Conservation (phyloP, 2,888 invertebrate genomes). For the Tachina fera region DNA sequence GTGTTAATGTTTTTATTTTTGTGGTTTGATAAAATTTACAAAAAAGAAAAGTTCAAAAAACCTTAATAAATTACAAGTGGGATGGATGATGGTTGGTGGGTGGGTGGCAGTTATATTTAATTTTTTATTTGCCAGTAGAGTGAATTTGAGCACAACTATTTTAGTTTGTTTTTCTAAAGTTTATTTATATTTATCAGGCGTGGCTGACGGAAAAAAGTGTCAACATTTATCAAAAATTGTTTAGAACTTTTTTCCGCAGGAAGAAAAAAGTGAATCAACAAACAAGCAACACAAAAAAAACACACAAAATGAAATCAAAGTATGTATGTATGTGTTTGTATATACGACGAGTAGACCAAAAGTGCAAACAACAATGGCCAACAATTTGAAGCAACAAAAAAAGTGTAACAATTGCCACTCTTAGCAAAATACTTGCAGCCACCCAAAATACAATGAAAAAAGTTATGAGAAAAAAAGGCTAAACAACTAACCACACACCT, state of each 20-base stretch:
- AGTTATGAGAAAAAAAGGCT: not conserved
- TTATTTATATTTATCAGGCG: slow-evolving; percentile 80
- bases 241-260: slow-evolving; percentile 72
- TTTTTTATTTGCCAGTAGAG: not conserved
- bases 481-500: slow-evolving; percentile 56
- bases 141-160: slow-evolving; percentile 40
- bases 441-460: slow-evolving; percentile 46
- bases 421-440: slow-evolving; percentile 56
- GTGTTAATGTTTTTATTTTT: too few species aligned
- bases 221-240: slow-evolving; percentile 81
- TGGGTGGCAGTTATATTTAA: not conserved
- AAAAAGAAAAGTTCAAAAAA: slow-evolving; percentile 46
- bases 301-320: slow-evolving; percentile 39
- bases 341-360: slow-evolving; percentile 13
- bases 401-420: slow-evolving; percentile 63
- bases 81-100: not conserved
- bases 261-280: slow-evolving; percentile 47
- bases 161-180: slow-evolving; percentile 51
- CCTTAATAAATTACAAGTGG: slow-evolving; percentile 59
- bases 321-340: not conserved
- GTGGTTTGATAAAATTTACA: slow-evolving; percentile 12
- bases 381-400: slow-evolving; percentile 58
- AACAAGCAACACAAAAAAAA: slow-evolving; percentile 17
- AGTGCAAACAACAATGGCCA: slow-evolving; percentile 62
- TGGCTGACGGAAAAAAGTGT: slow-evolving; percentile 81